Evolutionary conservation across 2,797 vertebrate species (phyloP), one percentile per base, ranked within the genome.

Genomic region (Scarus forsteni): DNA sequence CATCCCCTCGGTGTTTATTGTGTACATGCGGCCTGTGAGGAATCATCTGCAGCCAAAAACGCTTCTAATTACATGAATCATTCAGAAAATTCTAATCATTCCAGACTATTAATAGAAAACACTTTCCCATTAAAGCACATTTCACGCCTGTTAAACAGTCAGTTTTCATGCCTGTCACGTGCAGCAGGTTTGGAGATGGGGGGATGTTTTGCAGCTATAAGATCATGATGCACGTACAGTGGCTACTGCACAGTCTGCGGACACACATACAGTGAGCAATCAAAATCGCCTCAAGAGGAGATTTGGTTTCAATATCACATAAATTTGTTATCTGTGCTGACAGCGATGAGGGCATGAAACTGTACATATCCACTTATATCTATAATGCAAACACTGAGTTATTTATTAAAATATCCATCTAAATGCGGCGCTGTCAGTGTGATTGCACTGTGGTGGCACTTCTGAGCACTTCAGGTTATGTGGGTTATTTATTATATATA

Each of bases 21-120:
- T 46, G 75, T n/a, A n/a, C 55, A 27, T 42, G 64, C 45, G 85
- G 79, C 64, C 81, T 58, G 69, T 56, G 67, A 77, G 81, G 81
- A 84, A 88, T 88, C 65, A 88, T 88, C 86, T 84, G 82, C 79
- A 69, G 82, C 73, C 82, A 83, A 86, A 27, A 90, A 86, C 19
- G 72, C 55, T 80, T 88, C 71, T 83, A 85, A 91, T 86, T 87
- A 76, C 86, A 77, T 63, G 80, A 88, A 88, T 88, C 87, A 79
- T 76, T 88, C 75, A 79, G 80, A 89, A 88, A 86, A 83, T 85
- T 75, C 63, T 70, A 82, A 85, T 92, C 79, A 87, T 86, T 77
- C 80, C 43, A 16, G 76, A 57, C 83, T 85, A 85, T 89, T 88
- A 88, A 84, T 82, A 70, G 86, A 77, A 80, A 75, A 71, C 70